Conservation (phyloP, 2,797 vertebrate genomes). For the Eptatretus atami region DNA sequence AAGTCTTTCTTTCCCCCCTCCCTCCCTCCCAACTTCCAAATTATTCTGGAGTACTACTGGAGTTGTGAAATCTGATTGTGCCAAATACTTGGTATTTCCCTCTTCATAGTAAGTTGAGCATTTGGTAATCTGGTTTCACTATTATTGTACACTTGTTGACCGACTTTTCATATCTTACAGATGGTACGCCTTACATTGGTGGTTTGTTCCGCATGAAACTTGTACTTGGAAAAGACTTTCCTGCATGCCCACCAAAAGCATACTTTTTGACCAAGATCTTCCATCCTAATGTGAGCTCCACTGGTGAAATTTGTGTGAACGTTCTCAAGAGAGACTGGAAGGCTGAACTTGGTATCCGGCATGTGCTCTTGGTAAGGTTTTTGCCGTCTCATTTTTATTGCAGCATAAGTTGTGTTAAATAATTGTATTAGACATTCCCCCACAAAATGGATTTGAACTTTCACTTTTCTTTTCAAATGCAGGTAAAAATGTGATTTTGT, state of each 20-base stretch:
- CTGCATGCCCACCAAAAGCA: conserved; percentile 52
- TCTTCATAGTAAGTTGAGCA: too few species aligned
- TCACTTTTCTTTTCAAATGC: too few species aligned
- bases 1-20: too few species aligned
- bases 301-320: conserved; percentile 73
- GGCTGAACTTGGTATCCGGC: conserved; percentile 50
- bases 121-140: too few species aligned
- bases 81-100: too few species aligned
- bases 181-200: conserved; percentile 61
- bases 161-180: conserved; percentile 17
- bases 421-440: background rate
- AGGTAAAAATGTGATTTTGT: too few species aligned
- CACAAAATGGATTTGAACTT: too few species aligned
- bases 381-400: background rate
- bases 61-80: too few species aligned
- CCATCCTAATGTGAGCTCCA: conserved; percentile 62
- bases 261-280: conserved; percentile 87
- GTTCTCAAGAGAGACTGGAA: conserved; percentile 70
- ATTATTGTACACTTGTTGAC: background rate
- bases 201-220: conserved; percentile 68
- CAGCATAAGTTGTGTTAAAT: background rate
- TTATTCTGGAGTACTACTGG: too few species aligned
- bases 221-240: conserved; percentile 66
- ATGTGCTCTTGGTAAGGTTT: conserved; percentile 38
- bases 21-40: too few species aligned